Base-by-base conservation (phyloP, 2,113 vertebrate species). In the Pleuronectes platessa region DNA sequence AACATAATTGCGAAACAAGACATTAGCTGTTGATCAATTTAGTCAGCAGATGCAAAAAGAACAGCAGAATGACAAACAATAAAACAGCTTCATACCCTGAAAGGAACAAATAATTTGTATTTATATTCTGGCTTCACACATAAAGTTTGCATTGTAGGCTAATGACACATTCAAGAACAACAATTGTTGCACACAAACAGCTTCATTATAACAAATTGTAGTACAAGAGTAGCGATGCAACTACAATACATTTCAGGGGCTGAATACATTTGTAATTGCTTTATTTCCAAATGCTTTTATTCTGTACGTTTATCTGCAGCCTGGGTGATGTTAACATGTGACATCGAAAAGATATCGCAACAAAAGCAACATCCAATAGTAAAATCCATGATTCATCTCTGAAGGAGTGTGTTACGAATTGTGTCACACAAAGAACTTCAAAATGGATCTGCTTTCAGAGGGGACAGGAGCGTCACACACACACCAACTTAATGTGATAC, bases 21-120 rank as follows among this genome's bases (percentile, higher is more conserved):
- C 75, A 82, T 88, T 78, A 84, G 71, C 77, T 63, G 78, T 60
- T 72, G 71, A 91, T 86, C 79, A 53, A 90, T 90, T 92, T 79
- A 84, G 66, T 70, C 66, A 71, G 72, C 81, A 81, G 79, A 88
- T 88, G 69, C 78, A 82, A 86, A 78, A 75, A 66, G 24, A 85
- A 68, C 37, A 79, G 40, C 2, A 42, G 12, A 42, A 42, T 42
- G 40, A 42, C 31, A 31, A 31, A 31, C 31, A 31, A 31, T 31
- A 80, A 71, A 65, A 58, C 45, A n/a, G 72, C 60, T 53, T 74
- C 9, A 56, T 47, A 79, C 81, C 77, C 11, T 13, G 40, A 42
- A 42, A 12, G 40, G 12, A 13, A 42, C 12, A 42, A 42, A 42
- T 42, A 12, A 42, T 42, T 42, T 13, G 40, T 11, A 12, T 42